phyloP scores from a whole-genome alignment of 2,888 invertebrate genomes.

The Furcula furcula region DNA sequence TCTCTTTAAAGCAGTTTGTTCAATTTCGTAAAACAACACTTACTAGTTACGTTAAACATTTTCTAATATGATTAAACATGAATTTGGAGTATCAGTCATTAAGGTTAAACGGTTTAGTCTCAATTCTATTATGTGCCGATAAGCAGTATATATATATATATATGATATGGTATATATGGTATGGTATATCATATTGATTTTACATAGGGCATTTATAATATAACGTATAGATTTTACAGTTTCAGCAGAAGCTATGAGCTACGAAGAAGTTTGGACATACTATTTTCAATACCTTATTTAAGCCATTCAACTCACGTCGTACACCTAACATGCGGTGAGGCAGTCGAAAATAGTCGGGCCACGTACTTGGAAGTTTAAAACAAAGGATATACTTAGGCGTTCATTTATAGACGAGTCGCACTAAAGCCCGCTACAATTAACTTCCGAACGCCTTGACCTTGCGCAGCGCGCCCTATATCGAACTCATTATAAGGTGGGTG shows the following conservation, averaged over 20 bases:
- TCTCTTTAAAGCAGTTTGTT: too few relatives aligned
- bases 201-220: too few relatives aligned
- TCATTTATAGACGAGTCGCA: conserved; percentile 20
- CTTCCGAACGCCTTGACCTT: conserved; percentile 32
- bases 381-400: conserved; percentile 26
- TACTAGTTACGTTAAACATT: too few relatives aligned
- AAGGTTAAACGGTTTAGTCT: background rate
- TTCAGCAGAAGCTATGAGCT: too few relatives aligned
- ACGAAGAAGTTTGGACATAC: too few relatives aligned
- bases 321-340: background rate
- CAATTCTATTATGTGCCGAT: background rate
- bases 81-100: background rate
- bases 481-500: conserved; percentile 3
- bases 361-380: conserved; percentile 16
- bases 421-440: conserved; percentile 23
- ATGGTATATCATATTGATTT: too few relatives aligned
- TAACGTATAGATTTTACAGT: too few relatives aligned
- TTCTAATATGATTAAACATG: background rate
- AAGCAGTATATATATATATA: too few relatives aligned
- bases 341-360: conserved; percentile 11
- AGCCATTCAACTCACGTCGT: background rate
- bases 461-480: conserved; percentile 30
- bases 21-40: too few relatives aligned
- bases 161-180: too few relatives aligned
- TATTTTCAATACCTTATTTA: too few relatives aligned